These are phyloP conservation scores for Leptopilina boulardi DNA, from an alignment of 1,140 invertebrate genomes.

Conservation along the genomic window DNA sequence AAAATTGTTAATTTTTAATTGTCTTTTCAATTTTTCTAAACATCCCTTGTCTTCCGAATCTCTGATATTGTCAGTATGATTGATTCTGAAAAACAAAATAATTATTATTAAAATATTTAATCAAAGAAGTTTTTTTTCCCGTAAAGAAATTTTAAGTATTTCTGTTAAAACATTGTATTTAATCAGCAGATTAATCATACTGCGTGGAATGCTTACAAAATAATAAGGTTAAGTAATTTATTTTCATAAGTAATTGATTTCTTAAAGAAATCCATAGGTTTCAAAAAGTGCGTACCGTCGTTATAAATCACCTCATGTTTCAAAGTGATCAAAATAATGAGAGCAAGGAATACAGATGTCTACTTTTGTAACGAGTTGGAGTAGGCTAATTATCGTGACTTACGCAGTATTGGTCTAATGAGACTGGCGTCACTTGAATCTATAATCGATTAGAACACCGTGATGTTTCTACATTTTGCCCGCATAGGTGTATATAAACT, in stretches of 20 bases:
- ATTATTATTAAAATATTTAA: no score
- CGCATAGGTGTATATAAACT: background rate
- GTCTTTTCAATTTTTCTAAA: no score
- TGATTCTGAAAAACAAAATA: no score
- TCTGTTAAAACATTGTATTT: no score
- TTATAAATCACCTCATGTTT: background rate
- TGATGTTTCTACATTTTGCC: conserved; percentile 10
- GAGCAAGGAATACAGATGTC: conserved; percentile 1
- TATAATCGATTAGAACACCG: conserved; percentile 6
- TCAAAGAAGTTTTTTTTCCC: no score
- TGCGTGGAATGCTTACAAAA: no score
- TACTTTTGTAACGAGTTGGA: conserved; percentile 22
- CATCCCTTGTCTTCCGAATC: no score
- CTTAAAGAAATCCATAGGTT: background rate
- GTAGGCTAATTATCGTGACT: conserved; percentile 16
- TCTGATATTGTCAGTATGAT: no score
- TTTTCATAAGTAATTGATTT: background rate
- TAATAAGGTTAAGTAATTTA: no score
- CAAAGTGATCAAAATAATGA: background rate
- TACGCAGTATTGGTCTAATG: background rate
- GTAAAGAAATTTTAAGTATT: no score
- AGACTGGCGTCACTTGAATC: conserved; percentile 13
- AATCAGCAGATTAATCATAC: no score
- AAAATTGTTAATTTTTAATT: no score
- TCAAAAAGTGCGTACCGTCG: background rate